Percentiles rank a stretch among this genome's conserved stretches.
These are phyloP conservation scores for Leptestheria dahalacensis DNA, from an alignment of 1,140 invertebrate genomes.

Conservation along the genomic window DNA sequence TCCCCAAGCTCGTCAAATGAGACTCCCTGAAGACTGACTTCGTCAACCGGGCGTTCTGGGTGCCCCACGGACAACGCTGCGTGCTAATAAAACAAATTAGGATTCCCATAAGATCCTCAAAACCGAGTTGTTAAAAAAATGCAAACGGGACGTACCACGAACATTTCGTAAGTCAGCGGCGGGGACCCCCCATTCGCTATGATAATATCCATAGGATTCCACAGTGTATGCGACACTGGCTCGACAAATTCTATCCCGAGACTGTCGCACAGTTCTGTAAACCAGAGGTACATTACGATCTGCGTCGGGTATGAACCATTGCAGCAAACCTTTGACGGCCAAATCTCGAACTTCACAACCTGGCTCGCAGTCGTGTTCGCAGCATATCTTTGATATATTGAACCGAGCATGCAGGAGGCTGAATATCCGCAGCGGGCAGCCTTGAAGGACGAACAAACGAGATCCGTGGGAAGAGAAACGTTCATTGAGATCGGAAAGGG, in stretches of 20 bases:
- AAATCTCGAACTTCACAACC: conserved; percentile 47
- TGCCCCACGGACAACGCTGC: conserved; percentile 41
- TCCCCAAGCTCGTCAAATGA: conserved; percentile 32
- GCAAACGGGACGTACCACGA: conserved; percentile 44
- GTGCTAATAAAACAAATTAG: conserved; percentile 29
- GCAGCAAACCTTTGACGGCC: conserved; percentile 29
- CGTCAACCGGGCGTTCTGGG: conserved; percentile 37
- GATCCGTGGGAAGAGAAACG: conserved; percentile 41
- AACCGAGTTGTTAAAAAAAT: too few species aligned
- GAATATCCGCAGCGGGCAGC: conserved; percentile 43
- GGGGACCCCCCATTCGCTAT: conserved; percentile 44
- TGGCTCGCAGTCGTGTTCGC: conserved; percentile 53
- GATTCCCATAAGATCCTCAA: too few species aligned
- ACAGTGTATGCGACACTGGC: conserved; percentile 51
- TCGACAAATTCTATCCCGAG: conserved; percentile 38
- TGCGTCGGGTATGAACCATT: neutral
- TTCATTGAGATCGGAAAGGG: conserved; percentile 46
- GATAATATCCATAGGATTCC: conserved; percentile 44
- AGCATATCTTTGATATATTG: conserved; percentile 28
- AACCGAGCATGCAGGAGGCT: conserved; percentile 29
- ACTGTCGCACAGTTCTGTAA: conserved; percentile 33
- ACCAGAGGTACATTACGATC: neutral
- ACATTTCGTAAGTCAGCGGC: conserved; percentile 54
- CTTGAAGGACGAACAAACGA: conserved; percentile 46
- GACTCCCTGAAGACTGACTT: conserved; percentile 35